Base-by-base conservation (phyloP, 2,797 vertebrate genomes). In the Smutsia temminckii region DNA sequence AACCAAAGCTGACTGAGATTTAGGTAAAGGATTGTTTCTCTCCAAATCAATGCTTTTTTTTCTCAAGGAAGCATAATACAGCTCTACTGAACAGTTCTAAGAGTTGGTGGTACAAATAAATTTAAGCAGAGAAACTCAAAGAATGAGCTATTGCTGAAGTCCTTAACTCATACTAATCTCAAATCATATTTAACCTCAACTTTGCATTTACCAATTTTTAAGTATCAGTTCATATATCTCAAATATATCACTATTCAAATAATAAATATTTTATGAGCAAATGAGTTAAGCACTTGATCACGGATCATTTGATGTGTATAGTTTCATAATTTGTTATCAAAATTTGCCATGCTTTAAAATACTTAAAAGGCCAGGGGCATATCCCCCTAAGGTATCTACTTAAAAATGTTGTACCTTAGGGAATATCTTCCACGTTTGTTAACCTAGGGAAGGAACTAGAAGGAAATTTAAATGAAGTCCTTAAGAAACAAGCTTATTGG, bases 111-210 rank as follows among this genome's bases (percentile, higher is more conserved):
- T 90, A 93, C 75, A 96, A 95, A 88, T 64, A 23, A 23, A 96
- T 92, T 90, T 94, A 96, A 97, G 66, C 53, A 32, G 85, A 85
- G 90, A 95, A 97, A 93, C 23, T 96, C 84, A 25, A 59, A 96
- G 68, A 75, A 49, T 64, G 78, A 86, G 87, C 78, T 90, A 5
- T 64, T 95, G 51, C 29, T 89, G 71, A 96, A 12, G 23, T 53
- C 84, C 51, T 91, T 79, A 84, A 89, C 17, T 96, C 40, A 53
- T 20, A 64, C 93, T 83, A n/a, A 93, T 68, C 66, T 78, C 66
- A 94, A 51, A 74, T 81, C 63, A 42, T 12, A 71, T 20, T 46
- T 75, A 64, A 85, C 29, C 66, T 87, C 51, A 93, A 91, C 84
- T 96, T 93, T 59, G 27, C 84, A 71, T 72, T 77, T 64, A 46